Evolutionary conservation across 2,888 invertebrate species (phyloP), one percentile per base, ranked within the genome.

Genomic region (Rutpela maculata): DNA sequence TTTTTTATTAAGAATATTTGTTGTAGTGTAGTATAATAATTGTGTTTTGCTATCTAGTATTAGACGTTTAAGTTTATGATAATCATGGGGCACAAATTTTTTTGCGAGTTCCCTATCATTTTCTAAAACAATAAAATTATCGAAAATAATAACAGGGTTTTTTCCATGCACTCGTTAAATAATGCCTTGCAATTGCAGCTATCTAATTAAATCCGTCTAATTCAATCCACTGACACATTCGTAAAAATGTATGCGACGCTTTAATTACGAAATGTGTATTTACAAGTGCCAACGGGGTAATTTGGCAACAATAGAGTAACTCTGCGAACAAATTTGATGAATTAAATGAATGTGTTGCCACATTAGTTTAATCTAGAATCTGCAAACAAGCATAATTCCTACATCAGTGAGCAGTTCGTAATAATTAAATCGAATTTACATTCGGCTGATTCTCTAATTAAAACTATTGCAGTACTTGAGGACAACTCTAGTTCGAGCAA

Each of bases 381-480:
- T 60, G 69, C 68, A 69, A 75, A 69, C 69, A 69, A 62, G 75
- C 75, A 68, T 75, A 75, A 75, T 69, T 75, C 68, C 60, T 63
- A 69, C 75, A 75, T 75, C 68, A 75, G 60, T 17, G 69, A 69
- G 60, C 62, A 68, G 75, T 69, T 69, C 63, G 62, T 56, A 68
- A 75, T 75, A 75, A 75, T 75, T 75, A 69, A 75, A 75, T 75
- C 69, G 62, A 68, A 57, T 75, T 75, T 75, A 62, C 63, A 68
- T 68, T 68, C 68, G 56, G 63, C 59, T 75, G 67, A 74, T 66
- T 74, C 74, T 43, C 74, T 66, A 66, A 74, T 74, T 72, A 72
- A 72, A 72, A 72, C 72, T 72, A 72, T 72, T 72, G 72, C 63
- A 72, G 72, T 50, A 62, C 70, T 60, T 22, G 70, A 60, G 70